Conservation (phyloP, 2,888 invertebrate species). For the Pandemis heparana region DNA sequence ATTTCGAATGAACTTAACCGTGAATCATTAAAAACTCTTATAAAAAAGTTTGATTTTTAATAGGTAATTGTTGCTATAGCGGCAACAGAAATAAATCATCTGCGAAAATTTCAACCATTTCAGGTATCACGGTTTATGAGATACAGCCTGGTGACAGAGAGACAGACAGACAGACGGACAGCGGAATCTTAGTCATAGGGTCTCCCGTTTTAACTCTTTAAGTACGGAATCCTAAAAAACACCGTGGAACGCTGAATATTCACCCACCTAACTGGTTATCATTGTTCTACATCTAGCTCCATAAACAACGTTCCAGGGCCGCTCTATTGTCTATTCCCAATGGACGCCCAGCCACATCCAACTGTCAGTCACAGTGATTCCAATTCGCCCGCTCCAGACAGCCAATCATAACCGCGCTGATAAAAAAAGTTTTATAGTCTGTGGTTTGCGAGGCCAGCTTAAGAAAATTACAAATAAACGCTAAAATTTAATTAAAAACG, state of each 20-base stretch:
- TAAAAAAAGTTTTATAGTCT: constrained; percentile 14
- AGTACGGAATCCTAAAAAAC: neutral
- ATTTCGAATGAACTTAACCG: too few relatives aligned
- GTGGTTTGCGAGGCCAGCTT: neutral
- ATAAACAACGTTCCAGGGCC: neutral
- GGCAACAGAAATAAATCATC: too few relatives aligned
- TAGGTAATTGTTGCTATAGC: too few relatives aligned
- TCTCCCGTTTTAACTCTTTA: neutral
- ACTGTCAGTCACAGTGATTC: constrained; percentile 16
- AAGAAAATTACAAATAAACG: neutral
- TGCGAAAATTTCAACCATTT: too few relatives aligned
- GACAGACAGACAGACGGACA: too few relatives aligned
- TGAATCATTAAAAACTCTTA: too few relatives aligned
- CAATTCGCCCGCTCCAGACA: constrained; percentile 8
- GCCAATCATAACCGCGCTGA: constrained; percentile 11
- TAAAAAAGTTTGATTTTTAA: too few relatives aligned
- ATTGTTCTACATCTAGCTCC: neutral
- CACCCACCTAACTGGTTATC: neutral
- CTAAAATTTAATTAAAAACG: neutral
- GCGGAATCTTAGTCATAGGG: too few relatives aligned
- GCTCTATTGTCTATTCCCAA: neutral
- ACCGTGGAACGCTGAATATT: neutral
- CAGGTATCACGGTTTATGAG: too few relatives aligned
- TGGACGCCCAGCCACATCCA: constrained; percentile 12
- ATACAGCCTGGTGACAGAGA: too few relatives aligned